A percentile compares a stretch with the other conserved stretches of the same genome.
phyloP scores from a whole-genome alignment of 2,797 vertebrate species.

The Oreochromis mossambicus region DNA sequence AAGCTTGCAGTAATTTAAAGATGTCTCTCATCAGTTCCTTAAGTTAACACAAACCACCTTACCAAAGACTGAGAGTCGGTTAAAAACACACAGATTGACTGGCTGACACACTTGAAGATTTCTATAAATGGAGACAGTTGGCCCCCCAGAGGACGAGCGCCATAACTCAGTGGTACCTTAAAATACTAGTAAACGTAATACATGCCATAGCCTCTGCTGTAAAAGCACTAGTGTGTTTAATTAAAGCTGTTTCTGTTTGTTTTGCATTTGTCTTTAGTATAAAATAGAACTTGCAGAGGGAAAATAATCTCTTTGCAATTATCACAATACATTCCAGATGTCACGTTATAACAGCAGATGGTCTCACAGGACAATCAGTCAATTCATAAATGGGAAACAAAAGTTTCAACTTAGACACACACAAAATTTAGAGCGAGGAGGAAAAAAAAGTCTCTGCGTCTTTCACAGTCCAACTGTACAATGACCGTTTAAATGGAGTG shows the following conservation, averaged over 20 bases:
- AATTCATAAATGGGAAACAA: slow-evolving; percentile 5
- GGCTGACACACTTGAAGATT: not conserved
- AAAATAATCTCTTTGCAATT: slow-evolving; percentile 46
- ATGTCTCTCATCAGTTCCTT: not conserved
- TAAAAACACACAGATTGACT: not conserved
- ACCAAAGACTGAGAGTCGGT: not conserved
- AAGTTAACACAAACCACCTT: not conserved
- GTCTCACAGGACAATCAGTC: slow-evolving; percentile 12
- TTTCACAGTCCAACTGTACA: not conserved
- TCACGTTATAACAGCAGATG: slow-evolving; percentile 27
- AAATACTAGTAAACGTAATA: not conserved
- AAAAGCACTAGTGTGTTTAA: not conserved
- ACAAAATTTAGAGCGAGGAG: slow-evolving; percentile 12
- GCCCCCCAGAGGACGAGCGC: slow-evolving; percentile 52
- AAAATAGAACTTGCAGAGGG: slow-evolving; percentile 13
- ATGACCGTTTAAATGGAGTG: not conserved
- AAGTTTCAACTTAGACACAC: slow-evolving; percentile 4
- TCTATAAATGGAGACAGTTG: slow-evolving; percentile 29
- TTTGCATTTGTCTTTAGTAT: slow-evolving; percentile 16
- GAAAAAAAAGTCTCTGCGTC: not conserved
- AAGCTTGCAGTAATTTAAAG: not conserved
- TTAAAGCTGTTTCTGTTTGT: not conserved
- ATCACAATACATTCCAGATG: slow-evolving; percentile 46
- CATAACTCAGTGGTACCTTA: not conserved
- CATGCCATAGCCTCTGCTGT: slow-evolving; percentile 6